Evolutionary conservation across 37 sponge, comb jelly and placozoan genomes (phyloP).

Genomic region (Mnemiopsis leidyi): DNA sequence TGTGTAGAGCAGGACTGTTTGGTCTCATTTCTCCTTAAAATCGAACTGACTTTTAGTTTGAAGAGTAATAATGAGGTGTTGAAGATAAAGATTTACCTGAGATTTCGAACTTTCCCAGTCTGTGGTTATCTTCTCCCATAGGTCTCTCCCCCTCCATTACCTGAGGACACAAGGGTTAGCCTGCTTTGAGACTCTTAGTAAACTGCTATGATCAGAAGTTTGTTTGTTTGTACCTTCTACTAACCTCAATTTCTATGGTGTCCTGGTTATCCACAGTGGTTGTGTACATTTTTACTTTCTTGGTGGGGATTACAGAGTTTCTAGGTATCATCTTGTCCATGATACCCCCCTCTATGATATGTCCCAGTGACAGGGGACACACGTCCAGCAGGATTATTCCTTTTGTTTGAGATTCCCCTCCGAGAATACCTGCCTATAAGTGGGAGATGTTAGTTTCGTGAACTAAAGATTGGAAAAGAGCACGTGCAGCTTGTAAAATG

Average conservation of each 20-base stretch:
- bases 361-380: constrained; percentile 92
- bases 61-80: no score
- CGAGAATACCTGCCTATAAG: constrained; percentile 78
- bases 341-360: constrained; percentile 96
- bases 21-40: no score
- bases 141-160: constrained; percentile 95
- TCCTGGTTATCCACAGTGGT: constrained; percentile 95
- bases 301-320: constrained; percentile 96
- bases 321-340: constrained; percentile 94
- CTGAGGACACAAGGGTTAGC: no score
- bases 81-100: no score
- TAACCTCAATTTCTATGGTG: constrained; percentile 86
- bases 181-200: no score
- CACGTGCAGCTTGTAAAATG: no score
- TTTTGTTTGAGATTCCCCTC: constrained; percentile 75
- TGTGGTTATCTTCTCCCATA: constrained; percentile 95
- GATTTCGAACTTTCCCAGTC: constrained; percentile 92
- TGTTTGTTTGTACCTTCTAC: no score
- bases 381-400: constrained; percentile 89
- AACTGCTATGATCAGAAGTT: no score
- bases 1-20: no score
- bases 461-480: neutral
- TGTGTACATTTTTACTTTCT: constrained; percentile 95
- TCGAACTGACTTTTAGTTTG: no score
- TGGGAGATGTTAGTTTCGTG: neutral